Conservation (phyloP, 2,888 invertebrate species). For the Trachelus iudaicus region DNA sequence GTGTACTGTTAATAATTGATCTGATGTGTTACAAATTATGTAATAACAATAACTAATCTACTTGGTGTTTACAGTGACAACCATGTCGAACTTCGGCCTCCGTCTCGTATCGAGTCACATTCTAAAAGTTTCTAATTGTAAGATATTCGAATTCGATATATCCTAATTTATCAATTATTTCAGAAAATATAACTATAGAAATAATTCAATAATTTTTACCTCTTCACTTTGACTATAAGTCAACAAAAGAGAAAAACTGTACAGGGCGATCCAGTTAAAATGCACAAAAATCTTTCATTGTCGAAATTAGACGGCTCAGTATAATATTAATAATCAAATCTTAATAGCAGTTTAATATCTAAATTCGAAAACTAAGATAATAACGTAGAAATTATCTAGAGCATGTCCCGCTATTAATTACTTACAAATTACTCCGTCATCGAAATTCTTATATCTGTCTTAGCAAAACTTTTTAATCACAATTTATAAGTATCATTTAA, state of each 20-base stretch:
- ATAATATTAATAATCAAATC: not conserved
- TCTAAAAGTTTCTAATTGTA: not conserved
- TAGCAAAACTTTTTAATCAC: not conserved
- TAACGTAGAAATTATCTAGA: not conserved
- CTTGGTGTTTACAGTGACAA: not conserved
- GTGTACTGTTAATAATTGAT: not conserved
- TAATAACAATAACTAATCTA: not conserved
- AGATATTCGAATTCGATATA: not conserved
- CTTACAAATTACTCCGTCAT: not conserved
- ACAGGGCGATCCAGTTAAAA: not conserved
- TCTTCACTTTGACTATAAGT: not conserved
- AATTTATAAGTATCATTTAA: not conserved
- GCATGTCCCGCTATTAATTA: not conserved
- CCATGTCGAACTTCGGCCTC: not conserved
- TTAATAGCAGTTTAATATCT: not conserved
- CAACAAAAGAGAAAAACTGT: not conserved
- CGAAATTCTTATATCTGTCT: not conserved
- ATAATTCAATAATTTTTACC: not conserved
- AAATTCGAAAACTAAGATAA: not conserved
- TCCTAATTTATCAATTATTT: not conserved
- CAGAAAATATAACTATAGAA: not conserved
- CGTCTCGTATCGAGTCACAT: not conserved
- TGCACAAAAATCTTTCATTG: not conserved
- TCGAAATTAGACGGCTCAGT: not conserved
- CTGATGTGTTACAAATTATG: not conserved